A percentile compares a stretch with the other conserved stretches of the same genome.
Conservation (phyloP, 1,140 invertebrate genomes). For the Drosophila takahashii region DNA sequence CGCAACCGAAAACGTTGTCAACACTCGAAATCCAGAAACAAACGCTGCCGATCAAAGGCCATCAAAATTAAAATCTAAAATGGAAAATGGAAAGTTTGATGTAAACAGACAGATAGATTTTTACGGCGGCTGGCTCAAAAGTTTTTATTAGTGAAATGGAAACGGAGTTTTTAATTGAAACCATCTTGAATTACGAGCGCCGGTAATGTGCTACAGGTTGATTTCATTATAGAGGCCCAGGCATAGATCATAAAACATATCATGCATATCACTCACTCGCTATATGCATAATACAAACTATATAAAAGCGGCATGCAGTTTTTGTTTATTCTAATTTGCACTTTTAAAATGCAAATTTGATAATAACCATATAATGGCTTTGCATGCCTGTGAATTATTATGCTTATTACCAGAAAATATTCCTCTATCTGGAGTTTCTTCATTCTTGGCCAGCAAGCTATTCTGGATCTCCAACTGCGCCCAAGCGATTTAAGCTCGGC, state of each 20-base stretch:
- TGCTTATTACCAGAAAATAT: constrained; percentile 12
- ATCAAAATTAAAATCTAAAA: constrained; percentile 65
- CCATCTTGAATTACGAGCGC: constrained; percentile 38
- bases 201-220: constrained; percentile 16
- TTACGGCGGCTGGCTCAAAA: constrained; percentile 36
- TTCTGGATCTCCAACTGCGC: constrained; percentile 19
- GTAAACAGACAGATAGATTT: constrained; percentile 22
- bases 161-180: constrained; percentile 48
- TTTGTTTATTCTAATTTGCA: constrained; percentile 10
- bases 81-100: constrained; percentile 55
- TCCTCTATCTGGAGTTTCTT: neutral
- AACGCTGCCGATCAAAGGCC: constrained; percentile 41
- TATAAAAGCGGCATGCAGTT: neutral
- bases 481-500: constrained; percentile 2
- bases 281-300: neutral
- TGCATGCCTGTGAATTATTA: constrained; percentile 32
- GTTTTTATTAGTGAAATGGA: constrained; percentile 52
- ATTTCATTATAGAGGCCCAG: constrained; percentile 17
- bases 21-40: constrained; percentile 22
- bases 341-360: constrained; percentile 33
- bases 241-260: constrained; percentile 11
- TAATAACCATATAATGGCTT: constrained; percentile 26
- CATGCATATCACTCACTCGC: neutral
- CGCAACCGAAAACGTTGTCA: constrained; percentile 47
- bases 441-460: constrained; percentile 4